Evolutionary conservation across 2,113 vertebrate genomes (phyloP).

Genomic region (Gobio gobio): DNA sequence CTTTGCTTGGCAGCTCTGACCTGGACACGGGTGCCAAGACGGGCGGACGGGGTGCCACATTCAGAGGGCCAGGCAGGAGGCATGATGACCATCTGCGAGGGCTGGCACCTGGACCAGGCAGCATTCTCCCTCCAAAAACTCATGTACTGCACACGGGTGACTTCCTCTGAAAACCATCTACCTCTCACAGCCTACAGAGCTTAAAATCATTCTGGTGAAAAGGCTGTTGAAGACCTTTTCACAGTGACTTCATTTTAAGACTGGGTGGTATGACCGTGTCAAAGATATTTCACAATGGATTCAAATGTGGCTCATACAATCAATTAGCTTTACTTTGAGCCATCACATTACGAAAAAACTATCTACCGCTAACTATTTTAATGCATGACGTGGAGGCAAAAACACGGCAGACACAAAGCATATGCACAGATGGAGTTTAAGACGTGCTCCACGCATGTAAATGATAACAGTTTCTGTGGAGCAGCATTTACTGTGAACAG

Average conservation of each 20-base stretch:
- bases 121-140: constrained; percentile 58
- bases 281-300: background rate
- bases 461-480: too few species aligned
- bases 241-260: background rate
- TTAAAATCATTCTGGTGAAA: background rate
- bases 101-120: constrained; percentile 63
- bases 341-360: too few species aligned
- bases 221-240: background rate
- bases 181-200: background rate
- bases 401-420: too few species aligned
- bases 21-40: constrained; percentile 68
- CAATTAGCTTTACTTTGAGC: background rate
- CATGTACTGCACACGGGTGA: constrained; percentile 65
- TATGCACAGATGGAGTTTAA: too few species aligned
- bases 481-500: too few species aligned
- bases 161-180: constrained; percentile 39
- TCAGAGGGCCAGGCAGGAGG: constrained; percentile 58
- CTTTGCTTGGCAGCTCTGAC: constrained; percentile 66
- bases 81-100: constrained; percentile 71
- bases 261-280: too few species aligned
- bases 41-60: constrained; percentile 51
- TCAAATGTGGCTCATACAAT: background rate
- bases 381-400: too few species aligned
- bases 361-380: too few species aligned
- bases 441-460: too few species aligned